Evolutionary conservation across 2,797 vertebrate genomes (phyloP), one percentile per base, ranked within the genome.

Genomic region (Synaphobranchus kaupii): DNA sequence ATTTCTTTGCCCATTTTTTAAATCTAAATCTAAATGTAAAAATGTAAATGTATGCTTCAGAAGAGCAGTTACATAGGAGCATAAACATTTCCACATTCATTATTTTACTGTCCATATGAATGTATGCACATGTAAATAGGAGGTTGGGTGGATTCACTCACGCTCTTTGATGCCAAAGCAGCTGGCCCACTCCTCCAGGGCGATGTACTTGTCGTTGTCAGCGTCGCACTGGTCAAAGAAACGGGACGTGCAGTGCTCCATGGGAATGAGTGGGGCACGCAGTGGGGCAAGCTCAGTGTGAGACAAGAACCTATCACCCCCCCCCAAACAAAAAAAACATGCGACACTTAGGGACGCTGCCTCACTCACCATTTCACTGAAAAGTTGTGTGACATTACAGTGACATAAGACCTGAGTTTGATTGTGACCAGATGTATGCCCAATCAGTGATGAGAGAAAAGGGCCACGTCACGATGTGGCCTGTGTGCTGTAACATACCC

Each of bases 171-270:
- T 96, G 95, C 99, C 98, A 0, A 99, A 99, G 96, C 99, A 99
- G 92, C 93, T 86, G 90, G 97, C 98, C 99, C 99, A 99, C 93
- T 99, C 99, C 66, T 99, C 98, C 93, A 99, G 96, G 88, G 98
- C 97, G 7, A 99, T 99, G 96, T 99, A 99, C 91, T 99, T 99
- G 96, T 99, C 99, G 0, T 92, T 95, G 92, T 99, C 99, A 84
- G 97, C 92, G 88, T 99, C 99, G 0, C 99, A 99, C 91, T 96
- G 91, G 39, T 99, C 97, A 0, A 99, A 99, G 96, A 99, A 99
- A 93, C 96, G 97, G 44, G 98, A 99, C 95, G 99, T 99, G 97
- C 99, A 99, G 86, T 99, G 99, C 94, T 99, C 99, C 99, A 99
- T 99, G 95, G 99, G 98, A 88, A 99, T 98, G 90, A 99, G 98